Evolutionary conservation across 2,113 vertebrate species (phyloP).

Genomic region (Paramormyrops kingsleyae): DNA sequence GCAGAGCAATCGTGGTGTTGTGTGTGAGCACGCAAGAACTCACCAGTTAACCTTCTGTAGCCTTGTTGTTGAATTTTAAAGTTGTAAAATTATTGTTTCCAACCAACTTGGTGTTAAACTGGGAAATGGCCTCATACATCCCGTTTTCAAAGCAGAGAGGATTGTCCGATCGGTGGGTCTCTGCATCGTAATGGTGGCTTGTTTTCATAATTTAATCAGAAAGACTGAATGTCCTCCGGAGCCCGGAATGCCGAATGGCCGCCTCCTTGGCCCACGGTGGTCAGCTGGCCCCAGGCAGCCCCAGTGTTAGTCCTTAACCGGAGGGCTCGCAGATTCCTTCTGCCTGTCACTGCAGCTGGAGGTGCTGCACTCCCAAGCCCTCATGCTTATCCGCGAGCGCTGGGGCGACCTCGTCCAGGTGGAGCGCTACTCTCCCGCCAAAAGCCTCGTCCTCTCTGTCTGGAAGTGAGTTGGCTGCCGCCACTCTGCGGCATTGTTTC

Average conservation of each 20-base stretch:
- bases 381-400: constrained; percentile 90
- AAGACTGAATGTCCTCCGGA: background rate
- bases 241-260: background rate
- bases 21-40: background rate
- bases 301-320: constrained; percentile 60
- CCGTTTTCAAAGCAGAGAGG: background rate
- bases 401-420: constrained; percentile 99
- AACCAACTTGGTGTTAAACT: background rate
- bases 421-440: constrained; percentile 86
- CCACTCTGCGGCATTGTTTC: too few species aligned
- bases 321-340: constrained; percentile 79
- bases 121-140: background rate
- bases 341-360: constrained; percentile 95
- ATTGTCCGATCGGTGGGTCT: background rate
- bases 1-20: too few species aligned
- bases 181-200: background rate
- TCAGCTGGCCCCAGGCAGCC: background rate
- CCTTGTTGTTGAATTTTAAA: background rate
- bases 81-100: background rate
- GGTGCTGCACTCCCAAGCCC: constrained; percentile 91
- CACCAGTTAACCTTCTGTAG: background rate
- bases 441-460: constrained; percentile 88
- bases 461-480: constrained; percentile 83
- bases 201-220: background rate
- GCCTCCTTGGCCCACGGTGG: background rate